Conservation (phyloP, 2,113 vertebrate species). For the Todiramphus chloris region DNA sequence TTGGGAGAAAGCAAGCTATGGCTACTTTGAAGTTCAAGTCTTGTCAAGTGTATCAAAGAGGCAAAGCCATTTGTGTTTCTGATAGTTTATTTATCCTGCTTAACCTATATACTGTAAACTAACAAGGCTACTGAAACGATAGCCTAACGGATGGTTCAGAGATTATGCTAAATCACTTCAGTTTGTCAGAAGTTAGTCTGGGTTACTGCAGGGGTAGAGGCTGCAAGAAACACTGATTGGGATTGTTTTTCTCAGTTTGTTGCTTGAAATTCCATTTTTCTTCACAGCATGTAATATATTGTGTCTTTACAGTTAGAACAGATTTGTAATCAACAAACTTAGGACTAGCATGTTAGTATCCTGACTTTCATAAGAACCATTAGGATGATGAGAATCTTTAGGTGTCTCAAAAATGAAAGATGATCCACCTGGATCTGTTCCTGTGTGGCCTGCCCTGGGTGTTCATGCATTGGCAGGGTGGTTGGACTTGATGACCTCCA, state of each 20-base stretch:
- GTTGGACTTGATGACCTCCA: background rate
- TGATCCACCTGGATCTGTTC: background rate
- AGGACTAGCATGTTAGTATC: background rate
- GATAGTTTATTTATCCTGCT: conserved; percentile 14
- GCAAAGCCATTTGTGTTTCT: background rate
- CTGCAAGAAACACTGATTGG: background rate
- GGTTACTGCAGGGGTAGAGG: background rate
- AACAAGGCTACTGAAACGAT: background rate
- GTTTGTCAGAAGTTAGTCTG: background rate
- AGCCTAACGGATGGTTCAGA: background rate
- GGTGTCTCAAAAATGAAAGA: background rate
- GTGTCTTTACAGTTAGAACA: background rate
- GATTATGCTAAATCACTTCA: conserved; percentile 8
- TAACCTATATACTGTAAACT: conserved; percentile 18
- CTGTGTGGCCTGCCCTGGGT: too few relatives aligned
- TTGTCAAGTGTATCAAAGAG: background rate
- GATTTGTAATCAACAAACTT: background rate
- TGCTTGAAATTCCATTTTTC: conserved; percentile 28
- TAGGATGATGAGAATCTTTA: background rate
- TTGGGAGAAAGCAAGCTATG: background rate
- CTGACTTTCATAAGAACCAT: background rate
- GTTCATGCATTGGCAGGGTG: too few relatives aligned
- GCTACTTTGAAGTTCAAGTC: background rate
- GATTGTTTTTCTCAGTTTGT: background rate
- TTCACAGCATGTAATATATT: background rate